Conservation (phyloP, 2,113 vertebrate genomes). For the Felis chaus region DNA sequence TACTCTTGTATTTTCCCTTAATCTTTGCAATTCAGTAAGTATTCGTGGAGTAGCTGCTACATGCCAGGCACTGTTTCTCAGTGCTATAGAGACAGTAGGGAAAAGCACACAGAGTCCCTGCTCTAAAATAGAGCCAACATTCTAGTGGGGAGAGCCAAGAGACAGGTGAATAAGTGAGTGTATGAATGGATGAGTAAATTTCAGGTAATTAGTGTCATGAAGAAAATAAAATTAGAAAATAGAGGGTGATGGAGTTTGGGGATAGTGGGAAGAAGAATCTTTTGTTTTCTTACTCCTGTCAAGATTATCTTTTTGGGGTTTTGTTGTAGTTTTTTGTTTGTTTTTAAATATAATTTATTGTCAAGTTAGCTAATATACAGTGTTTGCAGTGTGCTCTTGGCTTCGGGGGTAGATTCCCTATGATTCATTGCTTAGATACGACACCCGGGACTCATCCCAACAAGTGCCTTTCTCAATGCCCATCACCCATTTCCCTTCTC, state of each 20-base stretch:
- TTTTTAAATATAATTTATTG: too few relatives aligned
- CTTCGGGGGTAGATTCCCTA: too few relatives aligned
- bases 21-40: not conserved
- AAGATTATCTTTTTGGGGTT: not conserved
- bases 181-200: not conserved
- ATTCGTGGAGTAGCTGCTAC: not conserved
- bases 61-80: not conserved
- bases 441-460: too few relatives aligned
- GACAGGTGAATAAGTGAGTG: not conserved
- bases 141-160: not conserved
- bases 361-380: too few relatives aligned
- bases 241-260: not conserved
- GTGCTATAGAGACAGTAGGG: not conserved
- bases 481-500: too few relatives aligned
- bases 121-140: not conserved
- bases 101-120: not conserved
- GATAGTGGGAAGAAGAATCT: not conserved
- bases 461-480: too few relatives aligned
- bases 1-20: not conserved
- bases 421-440: too few relatives aligned
- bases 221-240: constrained; percentile 33
- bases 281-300: not conserved
- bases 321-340: too few relatives aligned
- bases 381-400: too few relatives aligned
- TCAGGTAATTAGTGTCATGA: not conserved